Conservation (phyloP, 2,888 invertebrate species). For the Euzophera pinguis region DNA sequence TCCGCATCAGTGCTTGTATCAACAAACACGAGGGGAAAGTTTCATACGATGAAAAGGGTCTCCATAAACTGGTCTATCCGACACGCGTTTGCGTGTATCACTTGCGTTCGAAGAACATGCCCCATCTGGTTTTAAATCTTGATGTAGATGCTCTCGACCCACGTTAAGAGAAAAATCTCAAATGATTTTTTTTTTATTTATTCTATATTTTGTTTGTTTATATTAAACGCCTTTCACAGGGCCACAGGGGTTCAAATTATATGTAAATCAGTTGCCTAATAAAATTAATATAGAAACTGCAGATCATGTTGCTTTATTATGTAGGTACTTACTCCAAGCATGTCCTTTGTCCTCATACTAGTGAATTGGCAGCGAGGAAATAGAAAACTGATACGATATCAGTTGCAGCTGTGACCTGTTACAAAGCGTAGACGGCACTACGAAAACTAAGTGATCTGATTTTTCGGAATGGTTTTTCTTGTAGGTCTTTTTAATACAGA, state of each 20-base stretch:
- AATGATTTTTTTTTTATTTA: neutral
- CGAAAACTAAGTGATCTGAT: too few relatives aligned
- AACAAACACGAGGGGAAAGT: neutral
- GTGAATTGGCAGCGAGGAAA: neutral
- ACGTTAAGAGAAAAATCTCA: neutral
- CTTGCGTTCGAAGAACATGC: slow-evolving; percentile 26
- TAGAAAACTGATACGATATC: slow-evolving; percentile 5
- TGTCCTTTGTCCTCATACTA: neutral
- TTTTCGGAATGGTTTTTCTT: too few relatives aligned
- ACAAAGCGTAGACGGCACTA: too few relatives aligned
- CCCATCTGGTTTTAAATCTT: slow-evolving; percentile 25
- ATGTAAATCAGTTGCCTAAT: too few relatives aligned
- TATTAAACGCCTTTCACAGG: neutral
- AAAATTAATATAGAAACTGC: too few relatives aligned
- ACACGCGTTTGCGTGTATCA: slow-evolving; percentile 33
- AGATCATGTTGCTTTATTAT: too few relatives aligned
- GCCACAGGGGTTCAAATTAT: too few relatives aligned
- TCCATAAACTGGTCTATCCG: slow-evolving; percentile 24
- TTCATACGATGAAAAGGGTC: slow-evolving; percentile 20
- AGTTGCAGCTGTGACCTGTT: neutral
- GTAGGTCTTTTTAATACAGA: too few relatives aligned
- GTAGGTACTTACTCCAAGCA: too few relatives aligned
- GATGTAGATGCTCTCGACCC: slow-evolving; percentile 13
- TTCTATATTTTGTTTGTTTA: neutral
- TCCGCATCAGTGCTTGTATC: slow-evolving; percentile 1